A percentile compares a stretch with the other conserved stretches of the same genome.
These are phyloP conservation scores for Eurytemora carolleeae DNA, from an alignment of 1,140 invertebrate species.

Conservation along the genomic window DNA sequence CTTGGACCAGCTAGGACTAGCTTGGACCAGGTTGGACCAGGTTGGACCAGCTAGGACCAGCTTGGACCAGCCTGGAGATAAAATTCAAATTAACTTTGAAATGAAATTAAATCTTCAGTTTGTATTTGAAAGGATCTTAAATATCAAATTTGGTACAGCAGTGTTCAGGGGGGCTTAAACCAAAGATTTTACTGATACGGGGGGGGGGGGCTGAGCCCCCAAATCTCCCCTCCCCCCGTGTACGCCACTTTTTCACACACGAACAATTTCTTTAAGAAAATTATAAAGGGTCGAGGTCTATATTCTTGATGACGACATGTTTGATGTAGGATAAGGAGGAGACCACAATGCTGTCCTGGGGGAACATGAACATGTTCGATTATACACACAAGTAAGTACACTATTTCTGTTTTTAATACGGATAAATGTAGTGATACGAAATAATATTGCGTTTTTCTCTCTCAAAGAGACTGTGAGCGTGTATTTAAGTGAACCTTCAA, in stretches of 20 bases:
- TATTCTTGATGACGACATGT: too few species aligned
- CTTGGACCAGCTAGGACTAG: not conserved
- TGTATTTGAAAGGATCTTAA: slow-evolving; percentile 5
- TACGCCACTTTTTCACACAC: too few species aligned
- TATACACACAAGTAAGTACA: slow-evolving; percentile 31
- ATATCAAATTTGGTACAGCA: not conserved
- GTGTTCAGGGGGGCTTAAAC: not conserved
- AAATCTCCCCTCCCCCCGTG: too few species aligned
- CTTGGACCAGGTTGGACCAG: not conserved
- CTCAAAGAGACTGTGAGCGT: too few species aligned
- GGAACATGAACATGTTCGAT: slow-evolving; percentile 40
- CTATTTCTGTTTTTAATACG: too few species aligned
- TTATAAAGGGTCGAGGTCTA: too few species aligned
- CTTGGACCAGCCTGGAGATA: not conserved
- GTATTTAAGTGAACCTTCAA: too few species aligned
- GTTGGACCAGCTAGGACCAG: not conserved
- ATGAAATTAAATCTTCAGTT: not conserved
- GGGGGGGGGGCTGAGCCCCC: too few species aligned
- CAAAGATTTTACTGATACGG: too few species aligned
- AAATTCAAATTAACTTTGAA: not conserved
- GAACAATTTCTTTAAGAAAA: too few species aligned
- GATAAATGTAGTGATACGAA: too few species aligned
- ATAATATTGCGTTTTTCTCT: too few species aligned
- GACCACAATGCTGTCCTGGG: slow-evolving; percentile 34
- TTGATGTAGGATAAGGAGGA: slow-evolving; percentile 27